A percentile compares a stretch with the other conserved stretches of the same genome.
Evolutionary conservation across 2,888 invertebrate species (phyloP).

Genomic region (Pyrrhia umbra): DNA sequence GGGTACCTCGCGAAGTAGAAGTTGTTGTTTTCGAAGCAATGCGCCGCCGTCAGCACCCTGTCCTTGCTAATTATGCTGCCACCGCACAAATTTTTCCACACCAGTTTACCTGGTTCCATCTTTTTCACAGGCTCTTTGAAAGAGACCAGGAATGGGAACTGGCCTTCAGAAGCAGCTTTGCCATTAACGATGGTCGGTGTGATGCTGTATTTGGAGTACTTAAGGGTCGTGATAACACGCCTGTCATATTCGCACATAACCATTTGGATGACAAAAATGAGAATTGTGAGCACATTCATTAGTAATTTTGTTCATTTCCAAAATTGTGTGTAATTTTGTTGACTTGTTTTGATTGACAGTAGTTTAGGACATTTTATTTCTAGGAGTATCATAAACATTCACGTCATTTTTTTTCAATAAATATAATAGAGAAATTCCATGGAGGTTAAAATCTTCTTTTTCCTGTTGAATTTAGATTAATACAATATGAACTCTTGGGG

Average conservation of each 20-base stretch:
- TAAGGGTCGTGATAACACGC: constrained; percentile 75
- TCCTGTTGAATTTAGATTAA: neutral
- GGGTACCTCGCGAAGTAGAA: constrained; percentile 69
- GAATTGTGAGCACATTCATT: constrained; percentile 63
- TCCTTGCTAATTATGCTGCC: constrained; percentile 74
- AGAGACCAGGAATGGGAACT: constrained; percentile 79
- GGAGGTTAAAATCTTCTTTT: neutral
- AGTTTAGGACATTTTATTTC: constrained; percentile 8
- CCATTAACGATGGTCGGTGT: constrained; percentile 76
- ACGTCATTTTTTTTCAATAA: neutral
- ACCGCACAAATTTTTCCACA: constrained; percentile 79
- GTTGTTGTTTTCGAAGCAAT: constrained; percentile 78
- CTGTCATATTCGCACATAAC: constrained; percentile 62
- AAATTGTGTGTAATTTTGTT: constrained; percentile 24
- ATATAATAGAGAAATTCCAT: neutral
- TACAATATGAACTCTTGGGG: too few species aligned
- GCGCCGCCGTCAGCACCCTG: constrained; percentile 78
- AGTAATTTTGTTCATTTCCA: constrained; percentile 55
- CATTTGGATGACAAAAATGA: constrained; percentile 52
- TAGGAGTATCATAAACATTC: neutral
- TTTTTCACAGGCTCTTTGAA: constrained; percentile 69
- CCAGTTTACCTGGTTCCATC: constrained; percentile 13
- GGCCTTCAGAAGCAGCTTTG: constrained; percentile 60
- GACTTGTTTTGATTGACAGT: neutral
- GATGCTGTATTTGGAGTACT: constrained; percentile 70